phyloP scores from a whole-genome alignment of 2,888 invertebrate genomes.

The Neria commutata region DNA sequence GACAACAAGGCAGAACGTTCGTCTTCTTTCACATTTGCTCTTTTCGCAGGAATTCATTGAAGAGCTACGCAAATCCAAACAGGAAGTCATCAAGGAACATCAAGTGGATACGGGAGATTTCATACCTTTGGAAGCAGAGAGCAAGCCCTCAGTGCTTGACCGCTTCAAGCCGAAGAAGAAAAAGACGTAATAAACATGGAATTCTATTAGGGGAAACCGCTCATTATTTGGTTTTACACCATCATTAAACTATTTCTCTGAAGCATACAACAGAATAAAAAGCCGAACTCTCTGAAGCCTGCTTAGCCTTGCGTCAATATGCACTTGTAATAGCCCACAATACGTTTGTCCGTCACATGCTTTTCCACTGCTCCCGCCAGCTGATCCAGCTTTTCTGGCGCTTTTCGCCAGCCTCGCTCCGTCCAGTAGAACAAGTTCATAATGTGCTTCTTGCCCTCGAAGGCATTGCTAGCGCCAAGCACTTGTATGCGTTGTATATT shows the following conservation, averaged over 20 bases:
- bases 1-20: not conserved
- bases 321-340: slow-evolving; percentile 46
- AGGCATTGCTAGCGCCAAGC: slow-evolving; percentile 58
- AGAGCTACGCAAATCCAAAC: slow-evolving; percentile 61
- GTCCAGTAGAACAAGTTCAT: slow-evolving; percentile 66
- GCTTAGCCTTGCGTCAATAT: too few species aligned
- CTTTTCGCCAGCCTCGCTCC: not conserved
- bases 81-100: slow-evolving; percentile 49
- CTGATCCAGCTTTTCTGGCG: slow-evolving; percentile 3
- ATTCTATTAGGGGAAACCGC: too few species aligned
- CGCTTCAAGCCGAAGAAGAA: not conserved
- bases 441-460: slow-evolving; percentile 64
- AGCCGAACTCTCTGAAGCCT: too few species aligned
- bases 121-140: slow-evolving; percentile 52
- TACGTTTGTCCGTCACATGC: slow-evolving; percentile 37
- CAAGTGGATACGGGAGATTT: slow-evolving; percentile 45
- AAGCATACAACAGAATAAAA: too few species aligned
- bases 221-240: slow-evolving; percentile 23
- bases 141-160: not conserved
- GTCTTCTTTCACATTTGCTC: slow-evolving; percentile 1
- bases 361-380: slow-evolving; percentile 17
- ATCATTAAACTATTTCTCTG: too few species aligned
- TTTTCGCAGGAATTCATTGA: slow-evolving; percentile 65
- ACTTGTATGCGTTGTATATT: slow-evolving; percentile 50
- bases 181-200: slow-evolving; percentile 1